A percentile compares a stretch with the other conserved stretches of the same genome.
phyloP scores from a whole-genome alignment of 2,888 invertebrate species.

The Apamea monoglypha region DNA sequence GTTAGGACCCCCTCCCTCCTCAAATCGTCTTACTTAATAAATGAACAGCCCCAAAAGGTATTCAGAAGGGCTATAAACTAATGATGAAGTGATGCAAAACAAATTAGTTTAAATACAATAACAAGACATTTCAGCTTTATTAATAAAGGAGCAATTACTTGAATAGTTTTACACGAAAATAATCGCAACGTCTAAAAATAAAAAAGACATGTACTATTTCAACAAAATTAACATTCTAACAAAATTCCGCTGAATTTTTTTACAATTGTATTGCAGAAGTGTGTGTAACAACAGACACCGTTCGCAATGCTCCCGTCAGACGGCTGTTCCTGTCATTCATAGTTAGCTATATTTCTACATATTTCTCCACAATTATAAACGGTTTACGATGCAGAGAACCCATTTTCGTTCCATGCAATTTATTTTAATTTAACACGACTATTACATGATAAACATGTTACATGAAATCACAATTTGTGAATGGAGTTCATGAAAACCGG shows the following conservation, averaged over 20 bases:
- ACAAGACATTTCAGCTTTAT: background rate
- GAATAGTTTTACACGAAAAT: slow-evolving; percentile 11
- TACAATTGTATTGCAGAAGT: slow-evolving; percentile 30
- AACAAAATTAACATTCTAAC: slow-evolving; percentile 8
- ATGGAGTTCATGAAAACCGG: slow-evolving; percentile 51
- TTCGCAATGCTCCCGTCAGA: slow-evolving; percentile 61
- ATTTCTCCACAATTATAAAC: slow-evolving; percentile 20
- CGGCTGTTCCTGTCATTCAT: slow-evolving; percentile 66
- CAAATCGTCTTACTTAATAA: too few relatives aligned
- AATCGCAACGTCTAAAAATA: slow-evolving; percentile 2
- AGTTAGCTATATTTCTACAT: slow-evolving; percentile 36
- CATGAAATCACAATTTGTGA: slow-evolving; percentile 57
- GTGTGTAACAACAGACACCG: slow-evolving; percentile 20
- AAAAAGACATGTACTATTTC: background rate
- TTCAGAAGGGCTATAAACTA: background rate
- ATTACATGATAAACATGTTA: slow-evolving; percentile 50
- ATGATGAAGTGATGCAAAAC: background rate
- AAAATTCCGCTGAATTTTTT: slow-evolving; percentile 34
- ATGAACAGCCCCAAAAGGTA: too few relatives aligned
- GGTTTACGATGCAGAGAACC: slow-evolving; percentile 27
- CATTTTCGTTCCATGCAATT: slow-evolving; percentile 43
- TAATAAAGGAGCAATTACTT: slow-evolving; percentile 17
- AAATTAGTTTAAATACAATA: background rate
- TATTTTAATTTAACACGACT: slow-evolving; percentile 48
- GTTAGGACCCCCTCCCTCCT: too few relatives aligned